Evolutionary conservation across 2,113 vertebrate species (phyloP).

Genomic region (Cacatua alba): DNA sequence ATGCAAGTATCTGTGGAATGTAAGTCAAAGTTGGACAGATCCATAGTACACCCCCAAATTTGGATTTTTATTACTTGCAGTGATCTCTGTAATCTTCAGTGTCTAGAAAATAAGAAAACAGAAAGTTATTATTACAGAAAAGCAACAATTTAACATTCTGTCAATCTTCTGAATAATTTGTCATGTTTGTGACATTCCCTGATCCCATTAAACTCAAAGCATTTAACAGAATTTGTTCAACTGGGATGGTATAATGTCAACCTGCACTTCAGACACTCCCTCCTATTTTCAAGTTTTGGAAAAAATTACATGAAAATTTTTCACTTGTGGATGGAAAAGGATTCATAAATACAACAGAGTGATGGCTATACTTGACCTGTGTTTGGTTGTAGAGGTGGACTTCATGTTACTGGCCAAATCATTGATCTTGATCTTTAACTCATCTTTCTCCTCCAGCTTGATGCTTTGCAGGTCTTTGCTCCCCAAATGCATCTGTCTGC

Average conservation of each 20-base stretch:
- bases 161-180: background rate
- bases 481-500: background rate
- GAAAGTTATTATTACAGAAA: background rate
- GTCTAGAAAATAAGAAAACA: background rate
- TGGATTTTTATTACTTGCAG: background rate
- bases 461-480: constrained; percentile 77
- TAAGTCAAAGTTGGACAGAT: background rate
- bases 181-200: background rate
- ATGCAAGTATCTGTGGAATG: background rate
- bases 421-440: constrained; percentile 73
- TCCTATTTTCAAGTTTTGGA: background rate
- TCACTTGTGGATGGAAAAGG: background rate
- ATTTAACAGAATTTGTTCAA: background rate
- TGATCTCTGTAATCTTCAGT: background rate
- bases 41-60: background rate
- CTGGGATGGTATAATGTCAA: background rate
- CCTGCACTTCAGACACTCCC: background rate
- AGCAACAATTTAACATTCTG: background rate
- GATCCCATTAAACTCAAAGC: background rate
- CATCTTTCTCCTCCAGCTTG: constrained; percentile 32
- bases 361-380: background rate
- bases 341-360: background rate
- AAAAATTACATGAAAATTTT: background rate
- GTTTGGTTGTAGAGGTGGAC: constrained; percentile 4
- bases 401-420: constrained; percentile 72